Evolutionary conservation across 2,888 invertebrate genomes (phyloP).

Genomic region (Bellardia bayeri): DNA sequence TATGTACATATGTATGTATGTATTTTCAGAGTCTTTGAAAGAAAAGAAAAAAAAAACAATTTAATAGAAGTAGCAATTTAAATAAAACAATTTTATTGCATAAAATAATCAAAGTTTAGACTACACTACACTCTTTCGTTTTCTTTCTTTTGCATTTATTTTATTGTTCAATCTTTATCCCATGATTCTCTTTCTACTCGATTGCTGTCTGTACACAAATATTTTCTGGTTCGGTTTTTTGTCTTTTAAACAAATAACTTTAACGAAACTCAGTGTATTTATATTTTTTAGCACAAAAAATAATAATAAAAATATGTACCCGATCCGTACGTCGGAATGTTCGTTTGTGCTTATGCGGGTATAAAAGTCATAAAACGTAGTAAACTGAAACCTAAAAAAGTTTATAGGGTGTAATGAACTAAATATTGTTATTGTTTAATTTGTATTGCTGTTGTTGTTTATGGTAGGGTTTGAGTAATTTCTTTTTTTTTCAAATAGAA

Average conservation of each 20-base stretch:
- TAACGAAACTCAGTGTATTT: conserved; percentile 35
- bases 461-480: not conserved
- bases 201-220: not conserved
- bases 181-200: conserved; percentile 35
- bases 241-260: conserved; percentile 33
- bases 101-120: conserved; percentile 30
- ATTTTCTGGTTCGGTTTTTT: conserved; percentile 21
- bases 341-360: not conserved
- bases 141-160: not conserved
- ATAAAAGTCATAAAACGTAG: conserved; percentile 22
- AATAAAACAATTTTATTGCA: conserved; percentile 34
- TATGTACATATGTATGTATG: not conserved
- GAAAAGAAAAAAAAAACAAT: not conserved
- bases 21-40: not conserved
- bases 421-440: conserved; percentile 36
- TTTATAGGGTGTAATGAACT: conserved; percentile 57
- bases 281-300: conserved; percentile 41
- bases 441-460: not conserved
- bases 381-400: conserved; percentile 27
- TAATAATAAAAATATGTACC: conserved; percentile 17
- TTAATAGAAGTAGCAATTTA: conserved; percentile 1
- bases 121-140: not conserved
- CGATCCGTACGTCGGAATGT: not conserved
- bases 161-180: conserved; percentile 11
- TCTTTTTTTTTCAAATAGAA: not conserved